Evolutionary conservation across 2,888 invertebrate species (phyloP), one percentile per base, ranked within the genome.

Genomic region (Acanthosepion pharaonis): DNA sequence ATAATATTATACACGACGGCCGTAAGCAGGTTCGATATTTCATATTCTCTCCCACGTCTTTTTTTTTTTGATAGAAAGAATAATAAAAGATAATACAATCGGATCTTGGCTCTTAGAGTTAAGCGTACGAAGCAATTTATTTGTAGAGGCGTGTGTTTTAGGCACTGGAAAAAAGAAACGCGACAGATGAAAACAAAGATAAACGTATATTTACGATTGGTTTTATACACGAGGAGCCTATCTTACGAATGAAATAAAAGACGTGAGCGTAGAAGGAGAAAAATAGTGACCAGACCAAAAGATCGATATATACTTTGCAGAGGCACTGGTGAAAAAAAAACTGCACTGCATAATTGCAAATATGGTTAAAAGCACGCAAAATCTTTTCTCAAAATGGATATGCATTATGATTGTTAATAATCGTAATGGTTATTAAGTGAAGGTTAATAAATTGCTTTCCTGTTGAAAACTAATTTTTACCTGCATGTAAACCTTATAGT

Each of bases 201-300:
- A n/a, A 78, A 78, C n/a, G 8, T 78, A 78, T n/a, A 78, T 78
- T 78, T 78, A 78, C 78, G 78, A 78, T 78, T 78, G 78, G n/a
- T n/a, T 78, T 9, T n/a, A 28, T n/a, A 78, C n/a, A 78, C 78
- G 78, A n/a, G n/a, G n/a, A 78, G 78, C 11, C 78, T 78, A 78
- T 9, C 9, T 8, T 78, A 28, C n/a, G 78, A 78, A n/a, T 8
- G 3, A 78, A n/a, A n/a, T 9, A 11, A 64, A 64, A 28, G 4
- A 55, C 9, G 18, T 20, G 20, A 55, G 23, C 6, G n/a, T 5
- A 11, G 5, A n/a, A 78, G 9, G 28, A n/a, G 8, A n/a, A 78
- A 8, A n/a, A n/a, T 78, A 59, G 23, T 59, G 59, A 59, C 59
- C 20, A 59, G 59, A 59, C 59, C 23, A 59, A 20, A 6, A 59